Evolutionary conservation across 1,140 invertebrate species (phyloP).

Genomic region (Meteorus sp.): DNA sequence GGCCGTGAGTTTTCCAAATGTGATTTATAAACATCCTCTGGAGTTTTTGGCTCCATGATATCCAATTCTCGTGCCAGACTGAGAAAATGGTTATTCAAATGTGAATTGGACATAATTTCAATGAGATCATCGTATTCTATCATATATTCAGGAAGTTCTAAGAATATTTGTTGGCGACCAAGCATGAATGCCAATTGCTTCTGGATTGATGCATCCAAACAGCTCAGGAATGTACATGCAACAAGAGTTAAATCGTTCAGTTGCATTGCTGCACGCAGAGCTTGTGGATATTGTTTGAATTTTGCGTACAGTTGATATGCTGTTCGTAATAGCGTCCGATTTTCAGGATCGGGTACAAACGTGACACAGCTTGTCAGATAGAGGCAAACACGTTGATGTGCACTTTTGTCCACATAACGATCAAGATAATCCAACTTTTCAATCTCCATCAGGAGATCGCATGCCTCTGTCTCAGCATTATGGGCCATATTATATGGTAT

Average conservation of each 20-base stretch:
- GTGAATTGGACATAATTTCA: constrained; percentile 96
- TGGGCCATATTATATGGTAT: constrained; percentile 98
- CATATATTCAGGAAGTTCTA: constrained; percentile 71
- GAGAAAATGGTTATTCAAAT: constrained; percentile 95
- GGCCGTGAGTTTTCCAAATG: constrained; percentile 92
- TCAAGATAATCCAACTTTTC: constrained; percentile 88
- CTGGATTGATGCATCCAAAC: constrained; percentile 82
- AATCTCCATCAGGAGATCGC: constrained; percentile 98
- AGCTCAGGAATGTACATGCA: constrained; percentile 83
- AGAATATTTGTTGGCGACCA: constrained; percentile 92
- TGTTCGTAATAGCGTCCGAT: constrained; percentile 83
- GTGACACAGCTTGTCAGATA: constrained; percentile 97
- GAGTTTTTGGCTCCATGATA: constrained; percentile 99
- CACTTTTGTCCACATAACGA: constrained; percentile 90
- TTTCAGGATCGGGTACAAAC: constrained; percentile 97
- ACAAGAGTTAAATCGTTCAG: constrained; percentile 86
- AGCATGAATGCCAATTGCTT: constrained; percentile 98
- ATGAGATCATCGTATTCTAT: constrained; percentile 87
- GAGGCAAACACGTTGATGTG: constrained; percentile 91
- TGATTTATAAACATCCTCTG: constrained; percentile 99
- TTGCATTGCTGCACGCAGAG: constrained; percentile 92
- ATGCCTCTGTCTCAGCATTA: constrained; percentile 99
- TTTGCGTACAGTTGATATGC: constrained; percentile 88
- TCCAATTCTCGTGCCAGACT: constrained; percentile 96
- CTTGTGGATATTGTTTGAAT: constrained; percentile 93